Evolutionary conservation across 1,140 invertebrate species (phyloP).

Genomic region (Halotydeus destructor): DNA sequence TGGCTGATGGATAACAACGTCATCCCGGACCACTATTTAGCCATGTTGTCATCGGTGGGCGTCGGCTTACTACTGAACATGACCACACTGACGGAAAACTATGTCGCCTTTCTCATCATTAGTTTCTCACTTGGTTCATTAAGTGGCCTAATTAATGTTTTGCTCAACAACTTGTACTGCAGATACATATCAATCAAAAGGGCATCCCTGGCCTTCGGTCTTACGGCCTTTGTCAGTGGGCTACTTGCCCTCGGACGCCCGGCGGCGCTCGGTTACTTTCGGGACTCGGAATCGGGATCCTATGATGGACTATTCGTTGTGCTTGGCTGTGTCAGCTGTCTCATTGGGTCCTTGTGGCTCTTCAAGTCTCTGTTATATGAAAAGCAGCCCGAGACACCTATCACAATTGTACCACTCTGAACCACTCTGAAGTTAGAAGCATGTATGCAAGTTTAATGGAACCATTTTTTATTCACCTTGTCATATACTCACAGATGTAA

Average conservation of each 20-base stretch:
- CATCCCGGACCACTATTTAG: not conserved
- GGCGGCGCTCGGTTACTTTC: conserved; percentile 3
- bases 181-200: conserved; percentile 5
- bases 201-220: conserved; percentile 1
- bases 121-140: not conserved
- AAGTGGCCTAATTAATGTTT: not conserved
- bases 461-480: too few species aligned
- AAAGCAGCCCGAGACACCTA: too few species aligned
- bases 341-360: too few species aligned
- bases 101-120: not conserved
- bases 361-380: too few species aligned
- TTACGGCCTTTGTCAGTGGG: conserved; percentile 3
- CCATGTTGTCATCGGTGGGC: not conserved
- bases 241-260: conserved; percentile 1
- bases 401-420: too few species aligned
- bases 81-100: not conserved
- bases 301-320: conserved; percentile 5
- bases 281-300: conserved; percentile 1
- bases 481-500: too few species aligned
- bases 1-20: not conserved
- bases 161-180: conserved; percentile 3
- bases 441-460: too few species aligned
- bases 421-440: too few species aligned
- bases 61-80: not conserved
- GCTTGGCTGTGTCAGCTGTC: too few species aligned